These are phyloP conservation scores for Tetrax tetrax DNA, from an alignment of 2,113 vertebrate genomes.

Conservation along the genomic window DNA sequence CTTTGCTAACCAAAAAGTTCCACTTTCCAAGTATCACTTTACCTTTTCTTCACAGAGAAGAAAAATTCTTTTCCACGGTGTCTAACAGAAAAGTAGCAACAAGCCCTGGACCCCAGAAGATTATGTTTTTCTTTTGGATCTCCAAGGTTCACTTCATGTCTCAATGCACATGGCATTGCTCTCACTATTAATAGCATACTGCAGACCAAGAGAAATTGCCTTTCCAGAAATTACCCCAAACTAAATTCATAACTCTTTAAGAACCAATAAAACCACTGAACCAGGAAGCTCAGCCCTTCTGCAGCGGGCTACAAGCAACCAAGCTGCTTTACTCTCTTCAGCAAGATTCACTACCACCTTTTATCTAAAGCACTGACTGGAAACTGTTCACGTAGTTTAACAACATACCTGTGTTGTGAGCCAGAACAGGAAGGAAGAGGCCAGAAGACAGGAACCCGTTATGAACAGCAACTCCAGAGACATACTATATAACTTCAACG, in stretches of 20 bases:
- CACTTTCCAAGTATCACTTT: background rate
- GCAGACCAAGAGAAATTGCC: background rate
- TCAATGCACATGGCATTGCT: background rate
- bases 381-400: background rate
- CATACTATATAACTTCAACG: background rate
- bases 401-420: background rate
- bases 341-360: background rate
- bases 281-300: background rate
- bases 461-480: background rate
- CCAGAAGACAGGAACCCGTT: background rate
- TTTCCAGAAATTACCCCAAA: constrained; percentile 12
- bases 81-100: background rate
- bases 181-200: background rate
- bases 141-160: background rate
- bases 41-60: background rate
- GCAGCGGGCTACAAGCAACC: background rate
- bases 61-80: background rate
- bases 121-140: background rate
- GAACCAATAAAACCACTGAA: constrained; percentile 10
- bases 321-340: background rate
- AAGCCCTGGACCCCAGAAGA: background rate
- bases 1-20: background rate
- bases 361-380: background rate
- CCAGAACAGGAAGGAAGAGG: background rate
- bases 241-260: constrained; percentile 38